Evolutionary conservation across 2,797 vertebrate species (phyloP), one percentile per base, ranked within the genome.

Genomic region (Urophycis tenuis): DNA sequence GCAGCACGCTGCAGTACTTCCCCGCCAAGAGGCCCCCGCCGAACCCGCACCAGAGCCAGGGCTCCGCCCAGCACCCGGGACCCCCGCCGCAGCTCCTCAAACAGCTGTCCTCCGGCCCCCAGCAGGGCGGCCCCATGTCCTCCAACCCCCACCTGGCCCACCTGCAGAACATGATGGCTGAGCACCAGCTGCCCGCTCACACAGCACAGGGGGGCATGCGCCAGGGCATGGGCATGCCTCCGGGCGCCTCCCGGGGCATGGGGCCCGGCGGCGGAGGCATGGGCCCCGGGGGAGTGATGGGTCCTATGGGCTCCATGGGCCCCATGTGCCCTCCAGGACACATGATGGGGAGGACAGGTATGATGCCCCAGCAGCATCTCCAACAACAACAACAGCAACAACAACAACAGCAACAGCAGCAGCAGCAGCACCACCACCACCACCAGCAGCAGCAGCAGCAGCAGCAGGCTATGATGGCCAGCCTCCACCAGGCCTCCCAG

Each of bases 1-100:
- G 97, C 89, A 98, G 97, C 94, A 99, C 97, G 69, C 93, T 99
- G 83, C 97, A 98, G 92, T 99, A 99, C 92, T 99, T 99, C 87
- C 98, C 98, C 76, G 98, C 98, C 89, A 95, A 87, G 0, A 92
- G 92, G 71, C 87, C 85, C 77, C 92, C 75, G 90, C 95, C 74
- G 73, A 89, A 90, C 82, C 89, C 49, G 60, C 91, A 92, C 75
- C 92, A 91, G 74, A 90, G 88, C 35, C 94, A 95, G 78, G 90
- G 83, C 29, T 76, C 91, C 67, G 91, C 91, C 81, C 92, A 92
- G 60, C 60, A 67, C 60, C 60, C 60, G 60, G 60, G 60, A 6
- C 86, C 94, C 75, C 89, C 92, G 77, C 95, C 96, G 85, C 97
- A 96, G 87, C 97, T 98, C 80, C 94, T 98, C 79, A 96, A 98